Conservation (phyloP, 2,888 invertebrate species). For the Polymixis lichenea region DNA sequence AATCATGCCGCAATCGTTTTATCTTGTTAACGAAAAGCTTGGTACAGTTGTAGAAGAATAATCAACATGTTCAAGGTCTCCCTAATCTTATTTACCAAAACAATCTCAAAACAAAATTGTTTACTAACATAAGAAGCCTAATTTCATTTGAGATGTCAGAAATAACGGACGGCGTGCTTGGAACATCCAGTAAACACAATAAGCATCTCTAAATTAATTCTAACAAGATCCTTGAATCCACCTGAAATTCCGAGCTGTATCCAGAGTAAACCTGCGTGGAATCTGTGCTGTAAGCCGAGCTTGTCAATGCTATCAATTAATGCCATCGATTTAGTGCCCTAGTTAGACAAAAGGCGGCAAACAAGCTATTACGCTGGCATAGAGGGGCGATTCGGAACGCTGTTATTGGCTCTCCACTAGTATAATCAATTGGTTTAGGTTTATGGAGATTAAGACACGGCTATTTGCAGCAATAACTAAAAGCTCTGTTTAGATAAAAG, state of each 20-base stretch:
- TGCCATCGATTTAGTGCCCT: slow-evolving; percentile 82
- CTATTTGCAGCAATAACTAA: slow-evolving; percentile 39
- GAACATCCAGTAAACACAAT: slow-evolving; percentile 43
- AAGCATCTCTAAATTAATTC: slow-evolving; percentile 51
- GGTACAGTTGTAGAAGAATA: slow-evolving; percentile 40
- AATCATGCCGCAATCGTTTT: slow-evolving; percentile 34
- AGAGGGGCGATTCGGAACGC: slow-evolving; percentile 73
- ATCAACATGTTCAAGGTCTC: slow-evolving; percentile 46
- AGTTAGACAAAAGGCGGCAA: slow-evolving; percentile 82
- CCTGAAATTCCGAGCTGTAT: slow-evolving; percentile 65
- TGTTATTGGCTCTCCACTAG: slow-evolving; percentile 71
- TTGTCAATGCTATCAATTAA: slow-evolving; percentile 86
- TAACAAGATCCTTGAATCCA: slow-evolving; percentile 62
- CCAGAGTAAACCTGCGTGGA: slow-evolving; percentile 67
- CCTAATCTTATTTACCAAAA: slow-evolving; percentile 45
- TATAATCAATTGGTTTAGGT: slow-evolving; percentile 54
- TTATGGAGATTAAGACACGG: slow-evolving; percentile 42
- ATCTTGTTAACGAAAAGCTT: slow-evolving; percentile 38
- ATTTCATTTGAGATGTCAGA: slow-evolving; percentile 35
- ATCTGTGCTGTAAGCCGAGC: slow-evolving; percentile 72
- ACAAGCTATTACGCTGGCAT: slow-evolving; percentile 77
- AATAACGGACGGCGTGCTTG: slow-evolving; percentile 21
- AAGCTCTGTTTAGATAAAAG: slow-evolving; percentile 31
- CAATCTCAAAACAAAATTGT: slow-evolving; percentile 37
- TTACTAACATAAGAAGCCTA: slow-evolving; percentile 40